Percentiles rank a stretch among this genome's conserved stretches.
Evolutionary conservation across 23 tunicate genomes (phyloP).

Genomic region (Halocynthia aurantium): DNA sequence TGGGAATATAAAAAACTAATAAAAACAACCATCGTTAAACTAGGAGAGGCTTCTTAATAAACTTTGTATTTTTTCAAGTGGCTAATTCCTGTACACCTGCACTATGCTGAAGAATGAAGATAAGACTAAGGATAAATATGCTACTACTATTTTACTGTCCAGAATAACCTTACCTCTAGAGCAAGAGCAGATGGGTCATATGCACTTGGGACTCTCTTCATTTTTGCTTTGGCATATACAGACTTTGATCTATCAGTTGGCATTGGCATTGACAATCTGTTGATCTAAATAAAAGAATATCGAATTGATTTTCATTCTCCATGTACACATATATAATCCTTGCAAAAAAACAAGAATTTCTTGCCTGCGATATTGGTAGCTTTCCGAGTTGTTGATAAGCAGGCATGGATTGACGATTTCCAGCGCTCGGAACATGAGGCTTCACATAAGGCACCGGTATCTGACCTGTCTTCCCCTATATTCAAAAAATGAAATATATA

Average conservation of each 20-base stretch:
- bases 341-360: background rate
- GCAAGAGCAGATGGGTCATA: conserved; percentile 92
- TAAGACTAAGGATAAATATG: background rate
- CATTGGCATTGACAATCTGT: conserved; percentile 66
- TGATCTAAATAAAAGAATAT: conserved; percentile 5
- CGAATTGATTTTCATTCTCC: background rate
- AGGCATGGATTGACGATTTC: conserved; percentile 64
- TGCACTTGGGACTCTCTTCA: conserved; percentile 91
- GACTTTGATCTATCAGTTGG: conserved; percentile 24
- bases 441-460: conserved; percentile 97
- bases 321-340: background rate
- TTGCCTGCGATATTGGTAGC: conserved; percentile 5
- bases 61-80: no score
- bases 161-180: conserved; percentile 43
- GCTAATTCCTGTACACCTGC: background rate
- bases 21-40: no score
- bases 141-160: background rate
- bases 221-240: conserved; percentile 85
- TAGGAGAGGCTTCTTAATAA: no score
- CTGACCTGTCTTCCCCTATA: conserved; percentile 68
- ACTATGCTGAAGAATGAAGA: background rate
- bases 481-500: background rate
- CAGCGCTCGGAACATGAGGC: conserved; percentile 20
- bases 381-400: conserved; percentile 57
- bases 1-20: no score